These are phyloP conservation scores for Premnoplex brunnescens DNA, from an alignment of 2,797 vertebrate species.

Conservation along the genomic window DNA sequence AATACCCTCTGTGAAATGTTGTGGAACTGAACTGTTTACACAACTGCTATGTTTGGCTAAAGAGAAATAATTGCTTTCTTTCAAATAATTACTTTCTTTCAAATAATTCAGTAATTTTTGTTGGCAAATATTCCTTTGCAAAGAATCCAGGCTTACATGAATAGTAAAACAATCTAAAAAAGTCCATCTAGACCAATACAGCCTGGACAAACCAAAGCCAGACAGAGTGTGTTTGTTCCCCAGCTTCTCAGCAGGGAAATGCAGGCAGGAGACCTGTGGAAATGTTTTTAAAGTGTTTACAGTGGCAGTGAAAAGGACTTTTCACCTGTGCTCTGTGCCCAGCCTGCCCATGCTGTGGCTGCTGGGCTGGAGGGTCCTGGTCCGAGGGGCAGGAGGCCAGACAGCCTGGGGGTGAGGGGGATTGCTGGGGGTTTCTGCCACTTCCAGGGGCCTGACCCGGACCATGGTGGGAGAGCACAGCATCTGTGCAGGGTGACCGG, in stretches of 20 bases:
- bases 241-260: background rate
- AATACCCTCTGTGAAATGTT: background rate
- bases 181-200: background rate
- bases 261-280: background rate
- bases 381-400: background rate
- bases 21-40: background rate
- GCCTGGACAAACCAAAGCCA: background rate
- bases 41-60: background rate
- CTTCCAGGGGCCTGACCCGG: background rate
- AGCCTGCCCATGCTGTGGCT: background rate
- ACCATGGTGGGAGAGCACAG: rapidly evolving
- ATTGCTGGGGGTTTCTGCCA: background rate
- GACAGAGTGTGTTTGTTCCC: background rate
- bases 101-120: background rate
- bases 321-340: background rate
- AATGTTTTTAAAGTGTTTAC: conserved; percentile 1
- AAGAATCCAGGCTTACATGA: background rate
- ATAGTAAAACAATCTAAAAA: background rate
- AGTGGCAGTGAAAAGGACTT: background rate
- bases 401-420: background rate
- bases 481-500: rapidly evolving
- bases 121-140: background rate
- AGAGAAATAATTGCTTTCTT: background rate
- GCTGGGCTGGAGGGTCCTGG: background rate
- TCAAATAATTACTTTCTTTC: background rate